Percentiles rank a stretch among this genome's conserved stretches.
Evolutionary conservation across 1,140 invertebrate species (phyloP).

Genomic region (Tetragnatha versicolor): DNA sequence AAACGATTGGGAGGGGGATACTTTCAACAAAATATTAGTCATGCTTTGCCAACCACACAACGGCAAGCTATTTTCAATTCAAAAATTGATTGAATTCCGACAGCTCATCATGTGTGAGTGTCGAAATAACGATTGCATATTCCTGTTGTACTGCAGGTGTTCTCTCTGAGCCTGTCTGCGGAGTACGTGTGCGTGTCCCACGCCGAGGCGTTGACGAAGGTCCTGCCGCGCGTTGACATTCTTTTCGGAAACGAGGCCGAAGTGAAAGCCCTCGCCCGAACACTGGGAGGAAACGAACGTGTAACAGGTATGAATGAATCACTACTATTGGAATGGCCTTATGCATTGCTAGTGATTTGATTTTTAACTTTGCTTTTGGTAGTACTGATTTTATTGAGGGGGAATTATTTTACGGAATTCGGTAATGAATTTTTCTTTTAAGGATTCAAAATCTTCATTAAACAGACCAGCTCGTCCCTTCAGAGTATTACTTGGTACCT

Average conservation of each 20-base stretch:
- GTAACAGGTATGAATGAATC: conserved; percentile 17
- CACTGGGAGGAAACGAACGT: not conserved
- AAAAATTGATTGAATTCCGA: not conserved
- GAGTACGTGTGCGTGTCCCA: conserved; percentile 21
- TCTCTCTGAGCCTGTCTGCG: conserved; percentile 25
- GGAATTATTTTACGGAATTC: too few species aligned
- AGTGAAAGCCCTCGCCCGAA: not conserved
- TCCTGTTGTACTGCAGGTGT: not conserved
- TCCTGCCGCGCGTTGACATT: conserved; percentile 3
- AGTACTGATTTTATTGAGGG: too few species aligned
- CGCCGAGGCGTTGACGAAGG: not conserved
- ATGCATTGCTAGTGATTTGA: too few species aligned
- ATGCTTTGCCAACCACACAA: not conserved
- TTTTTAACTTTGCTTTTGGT: too few species aligned
- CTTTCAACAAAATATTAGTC: too few species aligned
- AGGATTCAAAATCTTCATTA: too few species aligned
- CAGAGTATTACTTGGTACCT: too few species aligned
- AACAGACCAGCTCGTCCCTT: too few species aligned
- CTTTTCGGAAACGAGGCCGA: conserved; percentile 25
- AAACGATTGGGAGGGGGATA: too few species aligned
- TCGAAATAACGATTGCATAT: not conserved
- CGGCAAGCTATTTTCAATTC: not conserved
- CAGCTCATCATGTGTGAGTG: not conserved
- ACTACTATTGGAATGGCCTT: too few species aligned
- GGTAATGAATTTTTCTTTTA: too few species aligned